These are phyloP conservation scores for Caenorhabditis sinica DNA, from an alignment of 2,888 invertebrate genomes.

Conservation along the genomic window DNA sequence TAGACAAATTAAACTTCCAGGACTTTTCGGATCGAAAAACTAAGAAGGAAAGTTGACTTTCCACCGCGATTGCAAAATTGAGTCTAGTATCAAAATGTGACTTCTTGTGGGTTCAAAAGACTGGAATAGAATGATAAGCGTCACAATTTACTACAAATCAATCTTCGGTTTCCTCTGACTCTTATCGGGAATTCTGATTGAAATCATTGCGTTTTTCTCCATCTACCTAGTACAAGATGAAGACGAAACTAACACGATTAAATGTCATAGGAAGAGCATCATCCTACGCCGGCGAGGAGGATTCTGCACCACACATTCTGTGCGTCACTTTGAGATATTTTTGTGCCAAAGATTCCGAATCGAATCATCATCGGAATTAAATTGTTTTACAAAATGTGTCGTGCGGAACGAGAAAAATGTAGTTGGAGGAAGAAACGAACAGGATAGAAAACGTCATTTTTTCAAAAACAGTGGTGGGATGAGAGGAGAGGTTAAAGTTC, in stretches of 20 bases:
- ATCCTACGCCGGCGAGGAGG: background rate
- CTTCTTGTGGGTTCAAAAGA: background rate
- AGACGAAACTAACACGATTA: conserved; percentile 17
- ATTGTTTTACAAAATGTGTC: conserved; percentile 6
- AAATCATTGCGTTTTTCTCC: background rate
- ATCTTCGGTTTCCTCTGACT: background rate
- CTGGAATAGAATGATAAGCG: background rate
- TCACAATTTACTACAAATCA: conserved; percentile 5
- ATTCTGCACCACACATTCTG: background rate
- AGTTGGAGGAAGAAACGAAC: background rate
- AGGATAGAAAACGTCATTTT: conserved; percentile 21
- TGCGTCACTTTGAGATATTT: conserved; percentile 9
- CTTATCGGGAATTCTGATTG: background rate
- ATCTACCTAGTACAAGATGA: conserved; percentile 1
- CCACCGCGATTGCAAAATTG: background rate
- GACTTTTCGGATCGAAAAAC: background rate
- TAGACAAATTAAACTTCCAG: too few relatives aligned
- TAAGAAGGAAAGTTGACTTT: too few relatives aligned
- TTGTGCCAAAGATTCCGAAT: background rate
- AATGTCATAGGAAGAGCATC: conserved; percentile 1
- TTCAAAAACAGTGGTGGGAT: conserved; percentile 6
- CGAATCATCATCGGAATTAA: conserved; percentile 18
- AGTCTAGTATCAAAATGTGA: background rate
- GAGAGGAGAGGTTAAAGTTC: conserved; percentile 31
- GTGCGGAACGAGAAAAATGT: conserved; percentile 20